These are phyloP conservation scores for Heterodera carotae DNA, from an alignment of 1,140 invertebrate species.

Conservation along the genomic window DNA sequence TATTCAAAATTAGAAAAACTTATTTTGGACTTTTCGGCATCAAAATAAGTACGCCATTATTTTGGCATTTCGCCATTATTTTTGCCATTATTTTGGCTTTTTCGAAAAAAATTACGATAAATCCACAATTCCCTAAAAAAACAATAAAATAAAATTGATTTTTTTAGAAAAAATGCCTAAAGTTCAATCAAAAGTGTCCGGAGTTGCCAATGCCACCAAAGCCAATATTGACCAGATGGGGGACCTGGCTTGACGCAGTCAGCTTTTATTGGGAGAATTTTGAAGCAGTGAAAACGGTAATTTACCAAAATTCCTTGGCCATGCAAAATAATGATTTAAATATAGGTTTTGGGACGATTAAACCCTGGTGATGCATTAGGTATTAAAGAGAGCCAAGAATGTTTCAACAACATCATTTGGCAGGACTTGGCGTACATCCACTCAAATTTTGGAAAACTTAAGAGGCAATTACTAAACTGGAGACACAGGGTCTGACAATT, in stretches of 20 bases:
- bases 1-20: too few relatives aligned
- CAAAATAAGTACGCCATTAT: too few relatives aligned
- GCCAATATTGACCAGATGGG: background rate
- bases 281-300: background rate
- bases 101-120: too few relatives aligned
- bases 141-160: too few relatives aligned
- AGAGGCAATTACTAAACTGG: background rate
- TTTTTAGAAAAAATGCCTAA: too few relatives aligned
- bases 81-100: too few relatives aligned
- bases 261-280: background rate
- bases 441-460: constrained; percentile 10
- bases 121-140: too few relatives aligned
- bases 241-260: background rate
- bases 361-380: background rate
- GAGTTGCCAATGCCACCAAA: background rate
- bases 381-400: background rate
- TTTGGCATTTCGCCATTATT: too few relatives aligned
- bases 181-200: too few relatives aligned
- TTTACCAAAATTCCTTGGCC: background rate
- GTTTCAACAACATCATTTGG: background rate
- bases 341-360: background rate
- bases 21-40: too few relatives aligned
- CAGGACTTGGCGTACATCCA: constrained; percentile 8
- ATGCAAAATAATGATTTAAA: background rate
- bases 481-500: constrained; percentile 1